Percentiles rank a stretch among this genome's conserved stretches.
These are phyloP conservation scores for Hydrocynus forskahlii DNA, from an alignment of 2,797 vertebrate genomes.

Conservation along the genomic window DNA sequence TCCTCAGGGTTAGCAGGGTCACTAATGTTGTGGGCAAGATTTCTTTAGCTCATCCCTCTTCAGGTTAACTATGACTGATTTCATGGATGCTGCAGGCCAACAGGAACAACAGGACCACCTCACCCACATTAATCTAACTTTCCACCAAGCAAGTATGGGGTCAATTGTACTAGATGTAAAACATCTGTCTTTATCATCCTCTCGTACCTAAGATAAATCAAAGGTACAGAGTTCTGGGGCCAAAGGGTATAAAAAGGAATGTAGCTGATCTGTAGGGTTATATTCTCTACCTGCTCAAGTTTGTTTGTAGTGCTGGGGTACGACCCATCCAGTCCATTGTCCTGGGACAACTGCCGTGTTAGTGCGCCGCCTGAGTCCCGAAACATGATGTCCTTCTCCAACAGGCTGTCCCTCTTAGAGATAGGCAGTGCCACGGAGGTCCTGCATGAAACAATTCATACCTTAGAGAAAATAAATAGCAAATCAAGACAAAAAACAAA, in stretches of 20 bases:
- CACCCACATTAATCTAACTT: constrained; percentile 28
- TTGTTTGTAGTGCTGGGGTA: constrained; percentile 70
- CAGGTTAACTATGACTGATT: constrained; percentile 36
- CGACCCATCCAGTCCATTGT: constrained; percentile 76
- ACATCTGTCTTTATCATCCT: constrained; percentile 26
- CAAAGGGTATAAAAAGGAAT: background rate
- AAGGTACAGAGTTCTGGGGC: background rate
- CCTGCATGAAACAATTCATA: constrained; percentile 66
- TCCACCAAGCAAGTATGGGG: background rate
- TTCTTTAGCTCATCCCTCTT: constrained; percentile 1
- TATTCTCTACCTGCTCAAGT: constrained; percentile 84
- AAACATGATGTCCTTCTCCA: constrained; percentile 95
- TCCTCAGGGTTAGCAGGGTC: background rate
- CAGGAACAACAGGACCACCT: background rate
- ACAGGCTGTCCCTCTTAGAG: constrained; percentile 91
- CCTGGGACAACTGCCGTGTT: constrained; percentile 82
- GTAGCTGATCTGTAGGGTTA: background rate
- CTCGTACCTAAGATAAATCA: constrained; percentile 34
- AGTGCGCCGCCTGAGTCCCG: constrained; percentile 82
- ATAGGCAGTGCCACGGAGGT: constrained; percentile 85
- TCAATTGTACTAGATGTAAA: constrained; percentile 15
- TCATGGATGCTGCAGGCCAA: background rate
- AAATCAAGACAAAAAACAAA: background rate
- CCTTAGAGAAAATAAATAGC: background rate
- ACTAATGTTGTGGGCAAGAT: constrained; percentile 10